Evolutionary conservation across 2,888 invertebrate genomes (phyloP).

Genomic region (Acanthosepion esculentum): DNA sequence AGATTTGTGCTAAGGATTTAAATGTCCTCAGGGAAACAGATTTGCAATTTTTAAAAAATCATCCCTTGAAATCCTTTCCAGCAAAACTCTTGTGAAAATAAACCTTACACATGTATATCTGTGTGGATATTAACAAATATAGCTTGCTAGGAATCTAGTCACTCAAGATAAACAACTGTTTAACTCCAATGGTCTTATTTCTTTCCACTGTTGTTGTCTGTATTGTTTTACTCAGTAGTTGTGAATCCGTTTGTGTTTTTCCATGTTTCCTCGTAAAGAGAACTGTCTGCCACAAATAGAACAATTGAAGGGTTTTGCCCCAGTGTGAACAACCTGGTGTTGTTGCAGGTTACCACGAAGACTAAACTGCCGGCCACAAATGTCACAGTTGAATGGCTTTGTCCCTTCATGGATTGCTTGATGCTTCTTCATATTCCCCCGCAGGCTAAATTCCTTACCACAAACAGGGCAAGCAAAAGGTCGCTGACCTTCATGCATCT

Average conservation of each 20-base stretch:
- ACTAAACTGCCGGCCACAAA: constrained; percentile 34
- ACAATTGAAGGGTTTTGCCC: constrained; percentile 36
- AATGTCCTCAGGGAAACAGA: too few relatives aligned
- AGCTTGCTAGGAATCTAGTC: neutral
- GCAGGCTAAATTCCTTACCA: constrained; percentile 24
- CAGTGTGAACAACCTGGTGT: constrained; percentile 40
- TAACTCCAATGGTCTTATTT: neutral
- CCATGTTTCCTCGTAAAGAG: constrained; percentile 40
- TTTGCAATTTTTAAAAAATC: too few relatives aligned
- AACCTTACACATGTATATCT: too few relatives aligned
- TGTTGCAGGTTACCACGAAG: constrained; percentile 41
- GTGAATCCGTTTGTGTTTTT: constrained; percentile 45
- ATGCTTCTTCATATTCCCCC: constrained; percentile 40
- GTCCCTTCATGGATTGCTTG: constrained; percentile 23
- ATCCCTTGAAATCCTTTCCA: too few relatives aligned
- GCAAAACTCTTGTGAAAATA: too few relatives aligned
- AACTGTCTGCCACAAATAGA: constrained; percentile 43
- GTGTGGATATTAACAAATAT: too few relatives aligned
- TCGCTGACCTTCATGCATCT: constrained; percentile 8
- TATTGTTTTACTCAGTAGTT: neutral
- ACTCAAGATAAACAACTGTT: neutral
- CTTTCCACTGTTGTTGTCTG: neutral
- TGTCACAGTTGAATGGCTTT: constrained; percentile 16
- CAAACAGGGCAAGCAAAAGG: constrained; percentile 37
- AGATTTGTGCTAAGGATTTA: too few relatives aligned